These are phyloP conservation scores for Bruchidius siliquastri DNA, from an alignment of 2,888 invertebrate species.

Conservation along the genomic window DNA sequence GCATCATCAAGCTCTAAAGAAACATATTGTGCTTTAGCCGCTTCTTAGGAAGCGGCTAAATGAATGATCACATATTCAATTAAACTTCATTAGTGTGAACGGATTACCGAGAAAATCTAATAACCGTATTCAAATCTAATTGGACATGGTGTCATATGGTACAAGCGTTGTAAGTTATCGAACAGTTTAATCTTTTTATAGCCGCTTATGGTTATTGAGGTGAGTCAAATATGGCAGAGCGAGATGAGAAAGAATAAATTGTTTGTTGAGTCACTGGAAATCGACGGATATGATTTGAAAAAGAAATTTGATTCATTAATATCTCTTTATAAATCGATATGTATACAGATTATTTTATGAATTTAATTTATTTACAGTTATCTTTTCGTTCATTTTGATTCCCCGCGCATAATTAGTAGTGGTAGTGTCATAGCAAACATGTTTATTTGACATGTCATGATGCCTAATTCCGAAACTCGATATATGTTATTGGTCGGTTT, in stretches of 20 bases:
- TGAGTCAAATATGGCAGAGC: background rate
- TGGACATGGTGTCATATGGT: background rate
- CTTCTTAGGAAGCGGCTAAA: background rate
- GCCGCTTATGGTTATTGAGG: background rate
- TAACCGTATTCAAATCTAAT: background rate
- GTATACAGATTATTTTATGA: no score
- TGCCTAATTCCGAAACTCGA: no score
- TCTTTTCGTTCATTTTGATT: no score
- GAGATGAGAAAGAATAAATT: background rate
- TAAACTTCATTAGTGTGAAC: background rate
- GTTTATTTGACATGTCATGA: no score
- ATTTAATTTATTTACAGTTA: no score
- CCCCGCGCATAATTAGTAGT: no score
- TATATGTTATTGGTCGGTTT: no score
- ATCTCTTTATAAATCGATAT: background rate
- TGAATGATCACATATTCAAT: background rate
- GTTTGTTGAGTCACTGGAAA: background rate
- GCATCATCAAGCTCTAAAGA: no score
- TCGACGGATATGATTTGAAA: background rate
- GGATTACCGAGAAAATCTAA: background rate
- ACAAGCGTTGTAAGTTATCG: background rate
- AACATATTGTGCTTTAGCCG: no score
- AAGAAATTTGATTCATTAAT: conserved; percentile 4
- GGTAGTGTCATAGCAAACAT: no score
- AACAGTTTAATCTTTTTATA: background rate